Evolutionary conservation across 2,888 invertebrate genomes (phyloP).

Genomic region (Augochlorella aurata): DNA sequence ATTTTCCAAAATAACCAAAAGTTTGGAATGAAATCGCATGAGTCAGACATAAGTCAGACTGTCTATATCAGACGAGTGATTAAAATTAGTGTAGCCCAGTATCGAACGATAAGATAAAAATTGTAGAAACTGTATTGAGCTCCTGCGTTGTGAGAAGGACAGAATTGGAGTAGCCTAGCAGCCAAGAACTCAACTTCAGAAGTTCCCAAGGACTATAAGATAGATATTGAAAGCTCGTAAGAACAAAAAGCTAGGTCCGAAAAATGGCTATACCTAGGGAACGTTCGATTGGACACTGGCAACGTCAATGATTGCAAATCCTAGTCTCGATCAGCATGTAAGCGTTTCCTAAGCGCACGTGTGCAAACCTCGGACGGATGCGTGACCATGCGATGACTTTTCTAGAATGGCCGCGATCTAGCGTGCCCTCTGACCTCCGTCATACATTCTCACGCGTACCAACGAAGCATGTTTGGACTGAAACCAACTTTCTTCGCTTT

Average conservation of each 20-base stretch:
- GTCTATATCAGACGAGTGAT: neutral
- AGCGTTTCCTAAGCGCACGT: conserved; percentile 38
- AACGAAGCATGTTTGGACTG: neutral
- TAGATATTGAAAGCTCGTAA: too few relatives aligned
- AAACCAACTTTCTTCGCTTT: neutral
- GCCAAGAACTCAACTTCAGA: neutral
- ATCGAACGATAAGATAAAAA: neutral
- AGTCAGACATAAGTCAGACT: neutral
- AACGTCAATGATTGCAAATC: neutral
- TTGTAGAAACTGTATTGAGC: too few relatives aligned
- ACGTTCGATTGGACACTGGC: neutral
- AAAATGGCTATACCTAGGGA: neutral
- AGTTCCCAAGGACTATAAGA: neutral
- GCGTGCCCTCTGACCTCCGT: conserved; percentile 22
- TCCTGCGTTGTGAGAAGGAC: neutral
- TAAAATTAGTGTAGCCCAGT: neutral
- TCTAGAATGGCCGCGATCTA: conserved; percentile 30
- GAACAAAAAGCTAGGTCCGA: too few relatives aligned
- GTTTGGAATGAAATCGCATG: neutral
- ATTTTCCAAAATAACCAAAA: neutral
- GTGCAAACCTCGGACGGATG: conserved; percentile 25
- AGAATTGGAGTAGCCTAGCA: neutral
- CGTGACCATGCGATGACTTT: conserved; percentile 25
- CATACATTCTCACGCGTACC: conserved; percentile 14
- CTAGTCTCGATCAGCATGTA: conserved; percentile 13